Evolutionary conservation across 2,113 vertebrate species (phyloP).

Genomic region (Xiphias gladius): DNA sequence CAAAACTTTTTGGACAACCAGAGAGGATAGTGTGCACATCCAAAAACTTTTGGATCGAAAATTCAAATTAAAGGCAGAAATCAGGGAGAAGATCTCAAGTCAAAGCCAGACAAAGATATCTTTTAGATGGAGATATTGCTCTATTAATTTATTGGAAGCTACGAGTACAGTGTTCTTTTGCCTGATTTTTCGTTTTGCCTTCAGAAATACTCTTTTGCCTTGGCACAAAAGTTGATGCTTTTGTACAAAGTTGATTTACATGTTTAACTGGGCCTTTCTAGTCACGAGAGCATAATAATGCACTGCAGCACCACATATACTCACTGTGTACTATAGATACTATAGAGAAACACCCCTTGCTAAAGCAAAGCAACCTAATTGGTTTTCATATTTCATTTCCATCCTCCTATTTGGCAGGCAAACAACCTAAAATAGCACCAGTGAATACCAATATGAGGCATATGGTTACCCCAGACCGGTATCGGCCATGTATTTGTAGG

Average conservation of each 20-base stretch:
- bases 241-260: neutral
- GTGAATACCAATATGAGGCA: conserved; percentile 29
- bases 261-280: neutral
- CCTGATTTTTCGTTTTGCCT: neutral
- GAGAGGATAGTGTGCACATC: neutral
- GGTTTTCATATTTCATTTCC: conserved; percentile 49
- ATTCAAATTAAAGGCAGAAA: conserved; percentile 5
- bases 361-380: conserved; percentile 25
- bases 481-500: conserved; percentile 36
- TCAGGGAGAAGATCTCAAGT: conserved; percentile 9
- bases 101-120: conserved; percentile 7
- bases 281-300: neutral
- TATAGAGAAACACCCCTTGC: conserved; percentile 8
- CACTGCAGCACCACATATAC: neutral
- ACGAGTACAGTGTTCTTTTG: neutral
- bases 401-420: conserved; percentile 31
- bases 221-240: neutral
- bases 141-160: neutral
- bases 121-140: neutral
- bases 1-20: conserved; percentile 1
- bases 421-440: conserved; percentile 24
- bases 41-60: conserved; percentile 3
- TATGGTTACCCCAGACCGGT: conserved; percentile 31
- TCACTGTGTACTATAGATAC: too few relatives aligned
- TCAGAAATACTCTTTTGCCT: neutral